Evolutionary conservation across 2,113 vertebrate species (phyloP).

Genomic region (Tretioscincus oriximinensis): DNA sequence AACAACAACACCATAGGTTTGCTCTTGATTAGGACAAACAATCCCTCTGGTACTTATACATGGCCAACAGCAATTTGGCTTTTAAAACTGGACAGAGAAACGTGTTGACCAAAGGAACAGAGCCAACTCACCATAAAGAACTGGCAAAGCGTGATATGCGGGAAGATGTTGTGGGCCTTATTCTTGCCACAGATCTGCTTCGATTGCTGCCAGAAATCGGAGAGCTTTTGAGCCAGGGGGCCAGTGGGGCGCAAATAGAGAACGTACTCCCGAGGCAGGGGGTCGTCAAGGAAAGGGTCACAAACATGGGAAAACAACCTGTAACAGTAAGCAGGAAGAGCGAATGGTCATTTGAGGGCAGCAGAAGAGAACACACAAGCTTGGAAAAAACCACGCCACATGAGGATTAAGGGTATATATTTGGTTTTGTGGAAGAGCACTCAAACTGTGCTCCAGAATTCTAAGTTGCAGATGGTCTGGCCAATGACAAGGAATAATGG

Average conservation of each 20-base stretch:
- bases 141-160: conserved; percentile 98
- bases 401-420: neutral
- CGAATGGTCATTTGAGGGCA: neutral
- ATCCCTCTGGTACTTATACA: neutral
- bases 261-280: conserved; percentile 93
- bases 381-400: neutral
- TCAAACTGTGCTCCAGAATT: neutral
- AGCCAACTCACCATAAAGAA: conserved; percentile 91
- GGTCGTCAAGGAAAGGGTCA: conserved; percentile 93
- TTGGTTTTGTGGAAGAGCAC: too few species aligned
- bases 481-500: neutral
- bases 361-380: neutral
- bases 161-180: conserved; percentile 98
- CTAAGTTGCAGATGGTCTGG: neutral
- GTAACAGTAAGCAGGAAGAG: conserved; percentile 19
- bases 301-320: conserved; percentile 98
- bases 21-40: neutral
- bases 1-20: too few species aligned
- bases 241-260: conserved; percentile 94
- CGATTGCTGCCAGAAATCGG: conserved; percentile 94
- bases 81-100: neutral
- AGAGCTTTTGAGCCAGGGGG: conserved; percentile 91
- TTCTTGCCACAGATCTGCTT: conserved; percentile 95
- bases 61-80: too few species aligned
- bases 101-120: neutral